Conservation (phyloP, 2,113 vertebrate species). For the Rhegmatorhina hoffmannsi region DNA sequence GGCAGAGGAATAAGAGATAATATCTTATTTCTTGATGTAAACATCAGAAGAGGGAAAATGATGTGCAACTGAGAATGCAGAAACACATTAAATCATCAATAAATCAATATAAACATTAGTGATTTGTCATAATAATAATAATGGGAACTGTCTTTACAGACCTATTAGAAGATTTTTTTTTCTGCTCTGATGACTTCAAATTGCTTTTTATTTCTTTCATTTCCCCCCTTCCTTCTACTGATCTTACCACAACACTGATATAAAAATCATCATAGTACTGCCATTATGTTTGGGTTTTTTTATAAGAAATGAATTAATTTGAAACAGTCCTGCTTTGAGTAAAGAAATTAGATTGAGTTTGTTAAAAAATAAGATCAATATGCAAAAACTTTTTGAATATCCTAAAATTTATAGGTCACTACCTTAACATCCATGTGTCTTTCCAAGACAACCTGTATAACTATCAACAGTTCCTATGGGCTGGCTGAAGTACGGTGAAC, state of each 20-base stretch:
- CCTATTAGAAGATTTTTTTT: neutral
- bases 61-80: neutral
- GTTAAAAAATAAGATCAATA: neutral
- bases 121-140: neutral
- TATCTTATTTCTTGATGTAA: neutral
- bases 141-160: neutral
- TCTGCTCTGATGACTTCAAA: neutral
- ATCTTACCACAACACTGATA: neutral
- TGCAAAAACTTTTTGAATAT: neutral
- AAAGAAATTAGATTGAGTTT: neutral
- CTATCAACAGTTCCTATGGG: neutral
- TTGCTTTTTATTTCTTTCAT: neutral
- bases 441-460: neutral
- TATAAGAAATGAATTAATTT: neutral
- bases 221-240: neutral
- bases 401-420: neutral
- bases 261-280: neutral
- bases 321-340: neutral
- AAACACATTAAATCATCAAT: neutral
- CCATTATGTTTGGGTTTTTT: rapidly evolving
- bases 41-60: neutral
- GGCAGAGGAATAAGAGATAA: neutral
- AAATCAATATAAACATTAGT: neutral
- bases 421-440: neutral
- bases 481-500: neutral